A percentile compares a stretch with the other conserved stretches of the same genome.
Evolutionary conservation across 2,797 vertebrate species (phyloP).

Genomic region (Squalus acanthias): DNA sequence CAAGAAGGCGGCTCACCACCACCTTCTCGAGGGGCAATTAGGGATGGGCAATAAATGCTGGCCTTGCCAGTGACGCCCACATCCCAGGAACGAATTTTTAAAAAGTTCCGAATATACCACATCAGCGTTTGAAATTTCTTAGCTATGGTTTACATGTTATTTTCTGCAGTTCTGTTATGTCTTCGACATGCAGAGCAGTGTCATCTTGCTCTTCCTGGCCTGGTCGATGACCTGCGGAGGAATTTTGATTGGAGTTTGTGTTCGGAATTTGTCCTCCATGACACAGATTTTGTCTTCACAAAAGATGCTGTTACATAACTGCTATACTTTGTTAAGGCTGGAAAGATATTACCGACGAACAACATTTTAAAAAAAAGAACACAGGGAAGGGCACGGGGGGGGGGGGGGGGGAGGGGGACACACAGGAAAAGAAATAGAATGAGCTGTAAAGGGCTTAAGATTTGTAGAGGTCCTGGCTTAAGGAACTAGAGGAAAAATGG

Average conservation of each 20-base stretch:
- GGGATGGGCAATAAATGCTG: too few species aligned
- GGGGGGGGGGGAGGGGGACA: not conserved
- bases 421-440: not conserved
- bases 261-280: not conserved
- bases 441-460: not conserved
- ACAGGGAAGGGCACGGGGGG: not conserved
- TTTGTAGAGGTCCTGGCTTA: not conserved
- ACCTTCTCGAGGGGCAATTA: too few species aligned
- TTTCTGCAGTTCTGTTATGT: not conserved
- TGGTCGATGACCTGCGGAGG: not conserved
- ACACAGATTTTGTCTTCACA: not conserved
- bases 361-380: not conserved
- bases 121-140: not conserved
- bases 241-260: not conserved
- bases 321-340: not conserved
- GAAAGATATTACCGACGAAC: not conserved
- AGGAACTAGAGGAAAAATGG: not conserved
- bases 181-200: not conserved
- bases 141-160: not conserved
- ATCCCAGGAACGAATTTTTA: too few species aligned
- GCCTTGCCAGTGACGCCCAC: too few species aligned
- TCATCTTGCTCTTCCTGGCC: not conserved
- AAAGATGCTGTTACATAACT: not conserved
- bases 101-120: not conserved
- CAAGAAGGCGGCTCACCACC: too few species aligned